Evolutionary conservation across 2,888 invertebrate species (phyloP).

Genomic region (Desoria tigrina): DNA sequence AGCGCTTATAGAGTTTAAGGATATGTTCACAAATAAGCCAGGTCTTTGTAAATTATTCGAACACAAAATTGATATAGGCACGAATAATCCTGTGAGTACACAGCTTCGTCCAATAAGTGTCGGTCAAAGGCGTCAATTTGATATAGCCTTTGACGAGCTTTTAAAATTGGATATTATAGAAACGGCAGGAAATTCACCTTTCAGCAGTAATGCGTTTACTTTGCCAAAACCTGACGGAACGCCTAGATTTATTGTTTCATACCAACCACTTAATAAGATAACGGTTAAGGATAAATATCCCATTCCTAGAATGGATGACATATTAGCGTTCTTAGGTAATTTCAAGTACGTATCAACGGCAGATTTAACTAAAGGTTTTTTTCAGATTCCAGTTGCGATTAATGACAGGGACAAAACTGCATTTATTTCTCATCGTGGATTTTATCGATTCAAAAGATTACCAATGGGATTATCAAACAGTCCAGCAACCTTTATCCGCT

Average conservation of each 20-base stretch:
- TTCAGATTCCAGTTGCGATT: not conserved
- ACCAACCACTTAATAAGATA: slow-evolving; percentile 8
- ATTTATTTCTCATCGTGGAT: slow-evolving; percentile 4
- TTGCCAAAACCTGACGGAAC: slow-evolving; percentile 5
- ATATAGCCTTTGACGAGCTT: slow-evolving; percentile 4
- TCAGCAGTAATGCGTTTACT: not conserved
- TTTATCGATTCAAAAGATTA: slow-evolving; percentile 55
- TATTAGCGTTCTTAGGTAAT: not conserved
- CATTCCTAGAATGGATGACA: slow-evolving; percentile 10
- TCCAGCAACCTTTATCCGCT: slow-evolving; percentile 55
- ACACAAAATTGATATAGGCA: slow-evolving; percentile 11
- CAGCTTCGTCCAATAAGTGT: not conserved
- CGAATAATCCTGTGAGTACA: not conserved
- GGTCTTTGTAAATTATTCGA: slow-evolving; percentile 18
- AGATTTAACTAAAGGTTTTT: slow-evolving; percentile 12
- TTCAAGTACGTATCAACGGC: not conserved
- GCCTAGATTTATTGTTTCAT: not conserved
- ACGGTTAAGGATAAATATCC: slow-evolving; percentile 13
- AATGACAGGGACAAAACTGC: slow-evolving; percentile 11
- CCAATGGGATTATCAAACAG: slow-evolving; percentile 55
- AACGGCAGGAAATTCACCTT: not conserved
- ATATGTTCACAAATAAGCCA: slow-evolving; percentile 18
- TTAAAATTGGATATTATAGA: slow-evolving; percentile 5
- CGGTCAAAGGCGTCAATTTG: not conserved
- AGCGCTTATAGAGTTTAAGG: not conserved